Base-by-base conservation (phyloP, 2,888 invertebrate species). In the Smittia sp. region DNA sequence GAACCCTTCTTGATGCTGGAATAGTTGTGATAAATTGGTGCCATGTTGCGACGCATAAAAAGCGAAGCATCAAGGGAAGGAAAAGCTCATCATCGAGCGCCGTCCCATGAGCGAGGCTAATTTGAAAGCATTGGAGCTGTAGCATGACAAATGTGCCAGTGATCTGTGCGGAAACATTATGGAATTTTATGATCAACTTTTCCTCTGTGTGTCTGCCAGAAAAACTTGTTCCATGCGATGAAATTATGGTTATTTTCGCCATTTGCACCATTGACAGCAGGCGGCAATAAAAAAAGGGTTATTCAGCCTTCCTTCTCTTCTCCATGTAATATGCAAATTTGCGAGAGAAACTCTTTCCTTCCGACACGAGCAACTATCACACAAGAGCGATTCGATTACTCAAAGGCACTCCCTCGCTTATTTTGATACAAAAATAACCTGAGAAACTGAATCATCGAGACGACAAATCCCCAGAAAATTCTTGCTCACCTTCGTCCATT, bases 1-100 rank as follows among this genome's bases (percentile, higher is more conserved):
- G 32, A 32, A 32, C 32, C 46, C n/a, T 63, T n/a, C 22, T 52
- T 69, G 46, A 69, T 69, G 52, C n/a, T 18, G 24, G 24, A 69
- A 69, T 69, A 69, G 68, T 69, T 69, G 68, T 52, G 68, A 69
- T 46, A 69, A 69, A 69, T 69, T 69, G 68, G 38, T 18, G 18
- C 7, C 39, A 25, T 32, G n/a, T 18, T 65, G 32, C 24, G 13
- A 22, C 13, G 15, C 4, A 27, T 3, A 27, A 32, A 27, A 13
- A 32, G n/a, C 32, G 22, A 18, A 9, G 7, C 22, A 66, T 24
- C 2, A 66, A 32, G 9, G 3, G 38, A 66, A 39, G 15, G 13
- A 63, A 63, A 63, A 27, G 20, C 27, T 63, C 27, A 13, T 27
- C 63, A 58, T 58, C 58, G 3, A 58, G 58, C 22, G 58, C 3